Evolutionary conservation across 2,113 vertebrate genomes (phyloP).

Genomic region (Aegotheles bennettii): DNA sequence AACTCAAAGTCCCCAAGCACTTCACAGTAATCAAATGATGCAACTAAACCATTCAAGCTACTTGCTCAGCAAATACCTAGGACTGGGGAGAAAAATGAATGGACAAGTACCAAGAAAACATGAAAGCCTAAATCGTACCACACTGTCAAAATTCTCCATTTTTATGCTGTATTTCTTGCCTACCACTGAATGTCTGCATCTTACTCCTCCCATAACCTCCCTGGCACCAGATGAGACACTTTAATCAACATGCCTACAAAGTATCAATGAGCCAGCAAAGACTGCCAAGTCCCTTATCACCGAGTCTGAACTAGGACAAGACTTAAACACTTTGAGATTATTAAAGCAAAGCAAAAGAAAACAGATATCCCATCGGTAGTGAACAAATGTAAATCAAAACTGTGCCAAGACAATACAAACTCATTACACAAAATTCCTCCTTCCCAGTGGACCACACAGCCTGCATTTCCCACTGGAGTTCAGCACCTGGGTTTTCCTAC

Average conservation of each 20-base stretch:
- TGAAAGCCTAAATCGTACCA: background rate
- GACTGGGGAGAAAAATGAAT: too few species aligned
- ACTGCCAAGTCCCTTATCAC: background rate
- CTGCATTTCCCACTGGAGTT: background rate
- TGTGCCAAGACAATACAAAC: rapidly evolving
- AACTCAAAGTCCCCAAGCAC: too few species aligned
- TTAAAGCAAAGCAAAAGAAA: background rate
- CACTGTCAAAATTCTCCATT: background rate
- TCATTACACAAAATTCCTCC: background rate
- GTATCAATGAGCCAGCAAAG: background rate
- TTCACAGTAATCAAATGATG: too few species aligned
- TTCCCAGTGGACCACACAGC: background rate
- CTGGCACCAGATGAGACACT: background rate
- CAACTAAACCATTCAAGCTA: too few species aligned
- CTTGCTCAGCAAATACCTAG: too few species aligned
- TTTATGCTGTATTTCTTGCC: background rate
- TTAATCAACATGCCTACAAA: background rate
- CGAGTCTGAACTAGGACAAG: background rate
- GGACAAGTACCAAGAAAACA: too few species aligned
- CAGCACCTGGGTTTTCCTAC: background rate
- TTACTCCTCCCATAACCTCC: background rate
- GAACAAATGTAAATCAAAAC: rapidly evolving
- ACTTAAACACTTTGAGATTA: background rate
- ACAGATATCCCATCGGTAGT: background rate
- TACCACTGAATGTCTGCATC: background rate